Conservation (phyloP, 2,113 vertebrate species). For the Rhizomys pruinosus region DNA sequence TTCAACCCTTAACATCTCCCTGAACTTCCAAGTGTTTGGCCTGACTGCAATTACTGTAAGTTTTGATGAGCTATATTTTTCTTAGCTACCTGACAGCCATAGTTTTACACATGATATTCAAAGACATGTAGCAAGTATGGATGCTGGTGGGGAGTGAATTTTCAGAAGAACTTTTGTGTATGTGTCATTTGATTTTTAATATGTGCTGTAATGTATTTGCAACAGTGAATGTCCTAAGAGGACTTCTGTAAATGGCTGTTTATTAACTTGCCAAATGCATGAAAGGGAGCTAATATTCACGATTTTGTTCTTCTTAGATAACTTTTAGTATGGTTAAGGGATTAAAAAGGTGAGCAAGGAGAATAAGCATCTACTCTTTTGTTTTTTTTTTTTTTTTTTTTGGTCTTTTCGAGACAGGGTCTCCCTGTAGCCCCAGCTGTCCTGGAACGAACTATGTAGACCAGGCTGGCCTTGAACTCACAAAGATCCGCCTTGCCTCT, state of each 20-base stretch:
- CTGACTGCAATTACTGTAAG: not conserved
- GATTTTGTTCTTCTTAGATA: not conserved
- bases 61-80: conserved; percentile 6
- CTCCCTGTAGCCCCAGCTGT: too few species aligned
- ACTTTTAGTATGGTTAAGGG: not conserved
- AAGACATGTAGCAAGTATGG: not conserved
- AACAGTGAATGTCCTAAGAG: not conserved
- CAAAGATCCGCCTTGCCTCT: too few species aligned
- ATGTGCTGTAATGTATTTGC: not conserved
- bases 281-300: not conserved
- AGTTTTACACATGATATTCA: not conserved
- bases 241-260: not conserved
- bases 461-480: too few species aligned
- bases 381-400: too few species aligned
- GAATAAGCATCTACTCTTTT: not conserved
- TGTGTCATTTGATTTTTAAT: not conserved
- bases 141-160: not conserved
- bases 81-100: not conserved
- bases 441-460: too few species aligned
- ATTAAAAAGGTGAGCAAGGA: not conserved
- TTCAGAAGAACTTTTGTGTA: not conserved
- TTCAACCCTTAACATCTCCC: not conserved
- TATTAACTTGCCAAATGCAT: not conserved
- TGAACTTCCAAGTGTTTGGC: conserved; percentile 13
- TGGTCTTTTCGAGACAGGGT: too few species aligned